Conservation (phyloP, 2,888 invertebrate genomes). For the Macrophya annulata region DNA sequence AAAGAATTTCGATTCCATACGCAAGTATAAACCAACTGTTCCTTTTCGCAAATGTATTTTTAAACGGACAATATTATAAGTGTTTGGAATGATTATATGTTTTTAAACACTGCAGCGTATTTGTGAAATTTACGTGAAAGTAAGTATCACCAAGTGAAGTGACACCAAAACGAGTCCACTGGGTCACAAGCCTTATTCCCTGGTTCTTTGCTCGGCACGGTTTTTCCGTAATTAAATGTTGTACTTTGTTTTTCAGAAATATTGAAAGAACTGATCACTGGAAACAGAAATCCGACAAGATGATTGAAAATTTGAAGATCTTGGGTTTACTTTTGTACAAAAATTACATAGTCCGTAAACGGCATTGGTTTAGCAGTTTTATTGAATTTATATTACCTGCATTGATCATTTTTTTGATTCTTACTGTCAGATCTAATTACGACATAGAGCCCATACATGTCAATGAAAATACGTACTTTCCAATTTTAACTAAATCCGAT, state of each 20-base stretch:
- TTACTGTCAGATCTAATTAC: conserved; percentile 69
- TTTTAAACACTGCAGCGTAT: background rate
- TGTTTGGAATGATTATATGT: background rate
- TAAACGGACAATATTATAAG: background rate
- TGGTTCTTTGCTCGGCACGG: too few species aligned
- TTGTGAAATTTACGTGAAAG: background rate
- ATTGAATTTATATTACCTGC: conserved; percentile 72
- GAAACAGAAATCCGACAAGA: conserved; percentile 44
- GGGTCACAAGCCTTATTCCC: too few species aligned
- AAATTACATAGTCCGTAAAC: conserved; percentile 73
- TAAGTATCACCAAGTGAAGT: background rate
- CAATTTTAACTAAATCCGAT: conserved; percentile 57
- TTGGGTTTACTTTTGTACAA: conserved; percentile 73
- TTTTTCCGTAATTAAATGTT: too few species aligned
- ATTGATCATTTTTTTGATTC: conserved; percentile 69
- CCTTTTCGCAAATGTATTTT: too few species aligned
- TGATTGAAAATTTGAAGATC: conserved; percentile 63
- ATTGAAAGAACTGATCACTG: background rate
- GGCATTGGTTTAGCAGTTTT: conserved; percentile 72
- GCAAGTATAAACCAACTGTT: too few species aligned
- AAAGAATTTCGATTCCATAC: too few species aligned
- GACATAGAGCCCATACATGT: conserved; percentile 64
- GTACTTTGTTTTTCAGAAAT: background rate
- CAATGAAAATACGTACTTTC: conserved; percentile 67
- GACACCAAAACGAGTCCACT: background rate